These are phyloP conservation scores for Julus scanicus DNA, from an alignment of 2,888 invertebrate genomes.

Conservation along the genomic window DNA sequence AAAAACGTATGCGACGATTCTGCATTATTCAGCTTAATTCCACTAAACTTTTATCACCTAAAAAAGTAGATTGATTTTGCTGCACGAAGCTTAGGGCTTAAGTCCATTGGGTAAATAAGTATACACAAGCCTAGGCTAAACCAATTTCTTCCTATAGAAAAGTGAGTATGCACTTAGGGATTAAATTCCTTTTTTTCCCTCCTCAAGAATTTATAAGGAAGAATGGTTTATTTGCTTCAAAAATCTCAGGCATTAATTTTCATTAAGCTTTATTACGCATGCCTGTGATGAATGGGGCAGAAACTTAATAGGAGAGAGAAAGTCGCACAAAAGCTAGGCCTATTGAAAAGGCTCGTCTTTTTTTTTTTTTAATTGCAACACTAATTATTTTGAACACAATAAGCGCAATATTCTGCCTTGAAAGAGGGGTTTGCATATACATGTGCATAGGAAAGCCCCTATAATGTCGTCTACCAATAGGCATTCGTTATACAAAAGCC, in stretches of 20 bases:
- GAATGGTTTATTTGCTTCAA: constrained; percentile 33
- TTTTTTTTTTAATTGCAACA: neutral
- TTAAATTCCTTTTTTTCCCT: neutral
- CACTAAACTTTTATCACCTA: constrained; percentile 9
- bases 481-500: constrained; percentile 10
- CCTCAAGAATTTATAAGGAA: constrained; percentile 33
- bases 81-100: neutral
- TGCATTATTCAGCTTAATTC: neutral
- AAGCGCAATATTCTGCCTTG: neutral
- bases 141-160: neutral
- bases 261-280: constrained; percentile 33
- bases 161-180: constrained; percentile 3
- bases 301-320: neutral
- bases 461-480: neutral
- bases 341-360: neutral
- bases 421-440: neutral
- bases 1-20: neutral
- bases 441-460: neutral
- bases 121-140: neutral
- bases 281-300: constrained; percentile 16
- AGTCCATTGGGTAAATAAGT: neutral
- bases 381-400: constrained; percentile 28
- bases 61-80: neutral
- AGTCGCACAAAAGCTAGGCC: constrained; percentile 18
- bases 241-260: constrained; percentile 8